Conservation (phyloP, 2,113 vertebrate species). For the Chionis minor region DNA sequence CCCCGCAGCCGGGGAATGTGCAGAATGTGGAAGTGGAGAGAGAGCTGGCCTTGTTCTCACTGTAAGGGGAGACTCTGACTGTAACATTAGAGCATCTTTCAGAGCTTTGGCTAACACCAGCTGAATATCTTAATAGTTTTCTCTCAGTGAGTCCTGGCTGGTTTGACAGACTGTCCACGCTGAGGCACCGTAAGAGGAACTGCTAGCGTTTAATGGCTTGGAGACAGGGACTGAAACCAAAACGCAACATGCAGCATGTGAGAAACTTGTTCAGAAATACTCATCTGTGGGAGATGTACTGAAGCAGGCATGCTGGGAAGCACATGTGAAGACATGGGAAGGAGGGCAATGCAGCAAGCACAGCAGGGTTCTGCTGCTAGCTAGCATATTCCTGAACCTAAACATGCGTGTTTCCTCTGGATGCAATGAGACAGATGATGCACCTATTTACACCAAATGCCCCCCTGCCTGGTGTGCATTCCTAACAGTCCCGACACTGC, state of each 20-base stretch:
- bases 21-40: conserved; percentile 55
- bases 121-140: conserved; percentile 43
- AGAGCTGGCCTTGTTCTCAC: conserved; percentile 18
- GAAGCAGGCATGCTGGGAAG: not conserved
- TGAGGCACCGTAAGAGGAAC: not conserved
- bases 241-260: not conserved
- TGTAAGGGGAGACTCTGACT: conserved; percentile 8
- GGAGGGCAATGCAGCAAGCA: not conserved
- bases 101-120: conserved; percentile 27
- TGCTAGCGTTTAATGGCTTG: not conserved
- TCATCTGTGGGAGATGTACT: not conserved
- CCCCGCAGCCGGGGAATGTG: not conserved
- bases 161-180: not conserved
- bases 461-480: not conserved
- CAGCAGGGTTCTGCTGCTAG: not conserved
- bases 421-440: not conserved
- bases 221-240: not conserved
- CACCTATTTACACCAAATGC: not conserved
- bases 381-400: not conserved
- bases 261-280: not conserved
- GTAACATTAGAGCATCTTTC: not conserved
- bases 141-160: not conserved
- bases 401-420: not conserved
- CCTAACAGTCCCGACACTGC: not conserved
- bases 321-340: not conserved